Percentiles rank a stretch among this genome's conserved stretches.
Evolutionary conservation across 2,797 vertebrate species (phyloP).

Genomic region (Dromococcyx pavoninus): DNA sequence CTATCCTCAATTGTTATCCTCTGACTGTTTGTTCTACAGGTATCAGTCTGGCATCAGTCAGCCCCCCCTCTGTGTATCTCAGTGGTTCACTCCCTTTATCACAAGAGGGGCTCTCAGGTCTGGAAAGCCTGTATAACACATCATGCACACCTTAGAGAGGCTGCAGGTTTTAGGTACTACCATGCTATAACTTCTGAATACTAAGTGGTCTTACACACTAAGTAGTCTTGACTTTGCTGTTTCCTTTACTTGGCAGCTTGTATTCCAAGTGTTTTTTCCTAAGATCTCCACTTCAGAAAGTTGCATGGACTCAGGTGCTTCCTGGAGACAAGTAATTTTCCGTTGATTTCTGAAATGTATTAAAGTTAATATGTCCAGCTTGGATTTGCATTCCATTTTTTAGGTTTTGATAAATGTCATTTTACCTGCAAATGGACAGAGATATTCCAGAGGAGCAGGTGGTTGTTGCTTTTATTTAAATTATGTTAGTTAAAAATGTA

Average conservation of each 20-base stretch:
- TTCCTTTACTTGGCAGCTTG: neutral
- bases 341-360: neutral
- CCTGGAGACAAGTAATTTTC: neutral
- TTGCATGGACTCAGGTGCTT: neutral
- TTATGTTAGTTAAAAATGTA: neutral
- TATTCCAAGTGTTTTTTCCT: neutral
- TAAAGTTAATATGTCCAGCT: neutral
- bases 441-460: neutral
- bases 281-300: neutral
- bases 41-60: neutral
- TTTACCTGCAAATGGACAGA: neutral
- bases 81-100: neutral
- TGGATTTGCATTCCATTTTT: neutral
- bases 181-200: neutral
- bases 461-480: neutral
- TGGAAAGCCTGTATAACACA: neutral
- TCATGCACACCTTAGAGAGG: neutral
- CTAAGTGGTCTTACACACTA: neutral
- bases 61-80: rapidly evolving
- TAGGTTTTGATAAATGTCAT: neutral
- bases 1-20: neutral
- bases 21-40: neutral
- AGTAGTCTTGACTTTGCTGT: neutral
- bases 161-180: neutral
- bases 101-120: neutral